A percentile compares a stretch with the other conserved stretches of the same genome.
phyloP scores from a whole-genome alignment of 1,140 invertebrate genomes.

The Aleiodes sp. region DNA sequence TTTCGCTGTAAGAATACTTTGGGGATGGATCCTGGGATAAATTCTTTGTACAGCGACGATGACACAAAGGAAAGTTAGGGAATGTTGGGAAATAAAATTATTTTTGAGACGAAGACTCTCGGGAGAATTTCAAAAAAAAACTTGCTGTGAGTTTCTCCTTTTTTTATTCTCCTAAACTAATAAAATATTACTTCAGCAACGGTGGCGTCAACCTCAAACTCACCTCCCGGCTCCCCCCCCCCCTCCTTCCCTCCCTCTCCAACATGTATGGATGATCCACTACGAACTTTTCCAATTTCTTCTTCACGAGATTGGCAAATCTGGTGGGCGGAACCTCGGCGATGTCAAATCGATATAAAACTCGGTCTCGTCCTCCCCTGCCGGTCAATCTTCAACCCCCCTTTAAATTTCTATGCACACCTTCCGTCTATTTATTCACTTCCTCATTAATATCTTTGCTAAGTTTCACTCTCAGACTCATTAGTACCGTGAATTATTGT shows the following conservation, averaged over 20 bases:
- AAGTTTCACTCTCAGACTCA: no score
- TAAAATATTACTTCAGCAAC: not conserved
- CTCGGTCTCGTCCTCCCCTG: not conserved
- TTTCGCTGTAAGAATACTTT: not conserved
- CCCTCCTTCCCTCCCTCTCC: no score
- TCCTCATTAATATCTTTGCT: no score
- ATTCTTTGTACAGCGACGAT: not conserved
- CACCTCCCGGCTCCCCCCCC: not conserved
- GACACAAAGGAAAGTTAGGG: not conserved
- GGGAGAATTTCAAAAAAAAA: not conserved
- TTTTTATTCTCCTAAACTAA: not conserved
- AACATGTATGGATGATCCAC: not conserved
- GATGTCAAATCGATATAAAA: slow-evolving; percentile 18
- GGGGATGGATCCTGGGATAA: not conserved
- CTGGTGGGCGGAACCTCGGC: slow-evolving; percentile 18
- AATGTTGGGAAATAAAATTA: no score
- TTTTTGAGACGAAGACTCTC: not conserved
- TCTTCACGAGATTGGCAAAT: slow-evolving; percentile 22
- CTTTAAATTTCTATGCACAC: not conserved
- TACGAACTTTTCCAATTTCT: slow-evolving; percentile 8
- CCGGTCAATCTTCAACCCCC: not conserved
- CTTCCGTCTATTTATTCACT: not conserved
- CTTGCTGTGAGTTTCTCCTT: not conserved
- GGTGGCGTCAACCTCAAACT: not conserved
- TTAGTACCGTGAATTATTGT: no score